A percentile compares a stretch with the other conserved stretches of the same genome.
Conservation (phyloP, 2,113 vertebrate genomes). For the Lophochroa leadbeateri region DNA sequence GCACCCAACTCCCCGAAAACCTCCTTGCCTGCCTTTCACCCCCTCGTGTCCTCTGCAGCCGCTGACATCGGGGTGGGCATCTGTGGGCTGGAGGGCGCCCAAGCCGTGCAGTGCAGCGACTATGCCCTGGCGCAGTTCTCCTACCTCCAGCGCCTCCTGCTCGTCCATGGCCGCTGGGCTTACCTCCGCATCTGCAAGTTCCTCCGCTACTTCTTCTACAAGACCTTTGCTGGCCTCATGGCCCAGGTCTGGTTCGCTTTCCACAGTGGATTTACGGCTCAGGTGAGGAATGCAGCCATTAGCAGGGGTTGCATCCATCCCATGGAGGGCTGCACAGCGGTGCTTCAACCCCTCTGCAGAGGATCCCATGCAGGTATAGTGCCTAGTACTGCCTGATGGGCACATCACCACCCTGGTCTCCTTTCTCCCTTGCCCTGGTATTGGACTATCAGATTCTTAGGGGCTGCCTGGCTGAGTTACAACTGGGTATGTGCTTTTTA, state of each 20-base stretch:
- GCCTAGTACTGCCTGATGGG: not conserved
- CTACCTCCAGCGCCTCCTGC: slow-evolving; percentile 84
- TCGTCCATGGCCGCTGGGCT: slow-evolving; percentile 92
- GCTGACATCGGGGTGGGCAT: slow-evolving; percentile 92
- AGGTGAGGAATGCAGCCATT: slow-evolving; percentile 19
- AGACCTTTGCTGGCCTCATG: slow-evolving; percentile 85
- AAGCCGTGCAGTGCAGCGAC: slow-evolving; percentile 90
- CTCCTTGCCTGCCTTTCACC: accelerated
- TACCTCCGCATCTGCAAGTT: slow-evolving; percentile 87
- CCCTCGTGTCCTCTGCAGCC: slow-evolving; percentile 57
- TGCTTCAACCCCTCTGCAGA: too few species aligned
- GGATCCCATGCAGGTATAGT: accelerated
- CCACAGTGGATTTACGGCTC: slow-evolving; percentile 87
- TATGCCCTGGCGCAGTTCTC: slow-evolving; percentile 87
- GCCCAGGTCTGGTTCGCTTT: slow-evolving; percentile 89
- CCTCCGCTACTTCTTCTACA: slow-evolving; percentile 89
- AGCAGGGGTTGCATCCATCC: accelerated
- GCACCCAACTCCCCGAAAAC: accelerated
- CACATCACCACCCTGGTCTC: not conserved
- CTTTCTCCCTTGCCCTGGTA: not conserved
- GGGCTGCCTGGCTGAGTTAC: not conserved
- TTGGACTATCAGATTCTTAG: accelerated
- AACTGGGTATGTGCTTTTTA: not conserved
- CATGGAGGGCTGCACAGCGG: accelerated
- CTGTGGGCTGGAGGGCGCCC: slow-evolving; percentile 86